These are phyloP conservation scores for Bagarius yarrelli DNA, from an alignment of 2,113 vertebrate species.

Conservation along the genomic window DNA sequence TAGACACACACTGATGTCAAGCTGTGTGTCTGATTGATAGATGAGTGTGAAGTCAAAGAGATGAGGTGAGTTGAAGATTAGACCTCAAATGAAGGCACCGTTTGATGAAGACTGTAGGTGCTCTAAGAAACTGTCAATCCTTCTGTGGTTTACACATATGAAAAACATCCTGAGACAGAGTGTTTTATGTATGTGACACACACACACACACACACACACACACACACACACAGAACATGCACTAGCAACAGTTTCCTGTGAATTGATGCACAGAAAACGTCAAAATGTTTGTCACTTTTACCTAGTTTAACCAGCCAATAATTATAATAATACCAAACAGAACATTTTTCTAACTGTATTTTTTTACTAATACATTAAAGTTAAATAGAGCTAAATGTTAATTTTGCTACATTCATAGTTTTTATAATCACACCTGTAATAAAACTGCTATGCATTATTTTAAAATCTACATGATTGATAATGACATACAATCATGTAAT, in stretches of 20 bases:
- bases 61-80: background rate
- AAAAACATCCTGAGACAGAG: constrained; percentile 8
- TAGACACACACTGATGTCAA: background rate
- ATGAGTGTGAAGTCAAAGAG: background rate
- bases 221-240: constrained; percentile 27
- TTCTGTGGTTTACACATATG: constrained; percentile 23
- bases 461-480: too few relatives aligned
- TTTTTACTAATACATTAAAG: too few relatives aligned
- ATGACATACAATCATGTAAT: too few relatives aligned
- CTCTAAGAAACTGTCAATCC: constrained; percentile 26
- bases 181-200: constrained; percentile 29
- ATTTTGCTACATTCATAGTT: too few relatives aligned
- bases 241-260: constrained; percentile 47
- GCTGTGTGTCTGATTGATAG: background rate
- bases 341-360: too few relatives aligned
- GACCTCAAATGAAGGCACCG: background rate
- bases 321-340: too few relatives aligned
- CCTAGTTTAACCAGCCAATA: background rate
- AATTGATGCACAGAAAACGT: constrained; percentile 22
- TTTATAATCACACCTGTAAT: too few relatives aligned
- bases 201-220: constrained; percentile 16
- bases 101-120: constrained; percentile 5
- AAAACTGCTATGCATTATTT: too few relatives aligned
- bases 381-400: too few relatives aligned
- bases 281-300: background rate